phyloP scores from a whole-genome alignment of 2,888 invertebrate species.

The Agrochola lychnidis region DNA sequence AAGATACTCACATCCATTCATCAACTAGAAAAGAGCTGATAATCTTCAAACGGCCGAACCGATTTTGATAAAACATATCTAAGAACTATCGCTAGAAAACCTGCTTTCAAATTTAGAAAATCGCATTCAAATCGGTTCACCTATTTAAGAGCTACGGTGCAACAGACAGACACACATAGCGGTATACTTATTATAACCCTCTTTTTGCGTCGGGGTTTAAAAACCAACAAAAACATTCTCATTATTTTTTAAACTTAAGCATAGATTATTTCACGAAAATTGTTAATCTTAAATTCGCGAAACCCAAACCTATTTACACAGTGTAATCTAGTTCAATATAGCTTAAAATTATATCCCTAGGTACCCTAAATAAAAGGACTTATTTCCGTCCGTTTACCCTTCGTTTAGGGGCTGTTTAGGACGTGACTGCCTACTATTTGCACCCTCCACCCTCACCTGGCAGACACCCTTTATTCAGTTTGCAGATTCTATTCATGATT shows the following conservation, averaged over 20 bases:
- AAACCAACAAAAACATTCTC: background rate
- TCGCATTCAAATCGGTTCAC: too few relatives aligned
- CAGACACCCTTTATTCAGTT: slow-evolving; percentile 75
- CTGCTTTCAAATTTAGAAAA: too few relatives aligned
- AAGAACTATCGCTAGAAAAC: too few relatives aligned
- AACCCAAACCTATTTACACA: background rate
- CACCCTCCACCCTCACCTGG: slow-evolving; percentile 64
- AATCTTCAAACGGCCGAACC: too few relatives aligned
- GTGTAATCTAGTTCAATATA: slow-evolving; percentile 11
- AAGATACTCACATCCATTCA: too few relatives aligned
- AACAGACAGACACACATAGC: too few relatives aligned
- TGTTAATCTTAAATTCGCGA: background rate
- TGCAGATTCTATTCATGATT: slow-evolving; percentile 76
- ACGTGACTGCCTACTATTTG: slow-evolving; percentile 80
- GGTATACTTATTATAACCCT: too few relatives aligned
- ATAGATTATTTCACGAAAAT: background rate
- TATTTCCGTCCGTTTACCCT: slow-evolving; percentile 74
- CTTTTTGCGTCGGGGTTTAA: too few relatives aligned
- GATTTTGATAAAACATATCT: too few relatives aligned
- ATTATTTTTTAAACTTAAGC: background rate
- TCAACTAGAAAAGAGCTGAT: too few relatives aligned
- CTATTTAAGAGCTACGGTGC: too few relatives aligned
- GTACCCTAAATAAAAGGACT: slow-evolving; percentile 75
- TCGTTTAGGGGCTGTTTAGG: slow-evolving; percentile 74
- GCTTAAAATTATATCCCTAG: slow-evolving; percentile 51